Evolutionary conservation across 2,113 vertebrate genomes (phyloP), one percentile per base, ranked within the genome.

Genomic region (Rana temporaria): DNA sequence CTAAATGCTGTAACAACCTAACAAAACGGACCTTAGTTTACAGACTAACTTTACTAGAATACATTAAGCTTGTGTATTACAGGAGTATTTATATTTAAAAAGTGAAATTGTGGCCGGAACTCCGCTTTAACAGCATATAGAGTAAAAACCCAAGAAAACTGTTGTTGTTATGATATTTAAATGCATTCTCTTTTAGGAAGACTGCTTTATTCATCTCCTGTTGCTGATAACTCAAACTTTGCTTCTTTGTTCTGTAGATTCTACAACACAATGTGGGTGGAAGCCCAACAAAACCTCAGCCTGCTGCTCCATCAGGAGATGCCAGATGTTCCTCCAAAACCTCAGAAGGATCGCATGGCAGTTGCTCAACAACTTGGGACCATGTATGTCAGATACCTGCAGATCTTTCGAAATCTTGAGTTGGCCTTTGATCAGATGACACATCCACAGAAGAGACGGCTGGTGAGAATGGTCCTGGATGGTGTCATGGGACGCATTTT

Each of bases 321-420:
- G 68, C 87, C 90, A 55, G 84, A 81, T 16, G 71, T 89, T 53
- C 64, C 87, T 11, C 59, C 67, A 0, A 86, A 86, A 34, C 90
- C 92, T 0, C 82, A 90, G 57, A 90, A 81, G 12, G 91, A 93
- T 60, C 90, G 0, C 0, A 12, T 81, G 2, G 84, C 89, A 22
- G 84, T 81, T 66, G 95, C 91, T 81, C 89, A 92, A 24, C 91
- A 85, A 73, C 34, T 97, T 56, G 91, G 90, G 56, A 85, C 89
- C 22, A 92, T 90, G 85, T 97, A 95, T 77, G 53, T 96, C 53
- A 91, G 92, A 6, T 97, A 97, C n/a, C 81, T 97, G 19, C 91
- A 92, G 26, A 94, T 96, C 79, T 91, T 95, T 6, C 85, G 86
- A 0, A 87, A 84, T 7, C 56, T 96, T 86, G 95, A 94, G 86